Percentiles rank a stretch among this genome's conserved stretches.
These are phyloP conservation scores for Drosophila dunni DNA, from an alignment of 1,140 invertebrate genomes.

Conservation along the genomic window DNA sequence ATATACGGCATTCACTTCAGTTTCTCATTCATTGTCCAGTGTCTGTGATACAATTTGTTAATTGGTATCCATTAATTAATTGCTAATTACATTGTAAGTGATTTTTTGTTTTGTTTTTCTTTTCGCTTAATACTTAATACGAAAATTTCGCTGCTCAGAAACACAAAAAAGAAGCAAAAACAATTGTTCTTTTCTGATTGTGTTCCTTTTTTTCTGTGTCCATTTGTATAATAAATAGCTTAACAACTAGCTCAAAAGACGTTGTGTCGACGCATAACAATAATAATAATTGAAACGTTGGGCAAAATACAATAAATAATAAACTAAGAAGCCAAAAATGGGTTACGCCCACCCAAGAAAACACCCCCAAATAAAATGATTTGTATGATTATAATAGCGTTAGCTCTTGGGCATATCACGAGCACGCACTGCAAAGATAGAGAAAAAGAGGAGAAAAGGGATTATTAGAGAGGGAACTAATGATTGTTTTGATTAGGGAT, in stretches of 20 bases:
- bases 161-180: constrained; percentile 14
- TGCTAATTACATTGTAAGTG: constrained; percentile 32
- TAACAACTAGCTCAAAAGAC: constrained; percentile 66
- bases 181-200: constrained; percentile 24
- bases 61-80: constrained; percentile 45
- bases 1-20: constrained; percentile 34
- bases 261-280: constrained; percentile 55
- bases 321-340: constrained; percentile 66
- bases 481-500: neutral
- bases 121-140: constrained; percentile 49
- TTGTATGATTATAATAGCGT: constrained; percentile 29
- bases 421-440: constrained; percentile 87
- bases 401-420: constrained; percentile 85
- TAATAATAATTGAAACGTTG: constrained; percentile 51
- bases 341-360: constrained; percentile 1
- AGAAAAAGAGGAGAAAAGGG: constrained; percentile 12
- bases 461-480: neutral
- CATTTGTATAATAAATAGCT: constrained; percentile 72
- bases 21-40: constrained; percentile 26
- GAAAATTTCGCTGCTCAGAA: constrained; percentile 35
- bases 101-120: neutral
- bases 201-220: constrained; percentile 11
- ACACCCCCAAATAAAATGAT: neutral
- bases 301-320: constrained; percentile 71
- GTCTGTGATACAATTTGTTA: constrained; percentile 43